These are phyloP conservation scores for Tribolium freemani DNA, from an alignment of 2,888 invertebrate genomes.

Conservation along the genomic window DNA sequence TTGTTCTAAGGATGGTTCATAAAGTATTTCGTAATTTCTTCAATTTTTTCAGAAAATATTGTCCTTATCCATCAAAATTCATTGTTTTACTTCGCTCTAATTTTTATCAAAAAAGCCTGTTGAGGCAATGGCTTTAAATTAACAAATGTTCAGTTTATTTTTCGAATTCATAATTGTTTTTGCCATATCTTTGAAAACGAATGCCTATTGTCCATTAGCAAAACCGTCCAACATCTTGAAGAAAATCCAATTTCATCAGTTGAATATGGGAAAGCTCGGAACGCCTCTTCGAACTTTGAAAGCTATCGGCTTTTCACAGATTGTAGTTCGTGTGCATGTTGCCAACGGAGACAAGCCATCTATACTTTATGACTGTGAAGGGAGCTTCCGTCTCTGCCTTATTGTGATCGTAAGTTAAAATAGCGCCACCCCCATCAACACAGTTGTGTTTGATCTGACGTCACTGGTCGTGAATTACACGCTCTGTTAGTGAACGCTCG, in stretches of 20 bases:
- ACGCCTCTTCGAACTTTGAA: slow-evolving; percentile 21
- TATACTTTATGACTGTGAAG: slow-evolving; percentile 44
- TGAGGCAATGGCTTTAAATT: too few relatives aligned
- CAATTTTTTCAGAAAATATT: too few relatives aligned
- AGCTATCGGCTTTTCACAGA: slow-evolving; percentile 37
- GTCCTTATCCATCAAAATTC: too few relatives aligned
- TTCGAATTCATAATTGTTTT: too few relatives aligned
- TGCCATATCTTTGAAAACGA: too few relatives aligned
- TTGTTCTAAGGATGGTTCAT: too few relatives aligned
- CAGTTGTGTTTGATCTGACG: slow-evolving; percentile 53
- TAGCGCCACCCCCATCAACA: slow-evolving; percentile 48
- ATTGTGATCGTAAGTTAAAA: slow-evolving; percentile 54
- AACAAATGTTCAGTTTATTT: too few relatives aligned
- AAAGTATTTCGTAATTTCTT: too few relatives aligned
- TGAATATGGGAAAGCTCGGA: slow-evolving; percentile 11
- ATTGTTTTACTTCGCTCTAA: too few relatives aligned
- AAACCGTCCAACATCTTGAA: background rate
- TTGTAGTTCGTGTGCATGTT: slow-evolving; percentile 40
- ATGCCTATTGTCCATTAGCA: background rate
- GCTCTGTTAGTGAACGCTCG: slow-evolving; percentile 53
- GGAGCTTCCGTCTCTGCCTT: slow-evolving; percentile 49
- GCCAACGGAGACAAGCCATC: slow-evolving; percentile 43
- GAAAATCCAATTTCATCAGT: slow-evolving; percentile 37
- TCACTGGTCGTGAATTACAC: slow-evolving; percentile 57
- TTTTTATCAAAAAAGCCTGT: too few relatives aligned